phyloP scores from a whole-genome alignment of 1,140 invertebrate genomes.

The Triops cancriformis region DNA sequence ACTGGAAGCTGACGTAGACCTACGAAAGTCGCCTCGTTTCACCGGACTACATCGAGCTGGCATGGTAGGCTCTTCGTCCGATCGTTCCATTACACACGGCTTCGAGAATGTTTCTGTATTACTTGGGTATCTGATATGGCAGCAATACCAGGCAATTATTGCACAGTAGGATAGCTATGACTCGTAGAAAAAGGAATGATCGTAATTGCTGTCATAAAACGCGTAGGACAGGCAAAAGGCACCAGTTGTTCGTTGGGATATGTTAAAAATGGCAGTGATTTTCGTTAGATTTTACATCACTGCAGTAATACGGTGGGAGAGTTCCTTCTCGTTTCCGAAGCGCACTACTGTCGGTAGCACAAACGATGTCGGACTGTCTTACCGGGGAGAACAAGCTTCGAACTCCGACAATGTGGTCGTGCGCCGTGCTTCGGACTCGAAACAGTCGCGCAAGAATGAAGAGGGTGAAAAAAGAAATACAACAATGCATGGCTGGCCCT shows the following conservation, averaged over 20 bases:
- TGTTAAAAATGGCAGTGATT: not conserved
- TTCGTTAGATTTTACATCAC: not conserved
- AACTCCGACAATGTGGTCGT: not conserved
- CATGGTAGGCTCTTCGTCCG: not conserved
- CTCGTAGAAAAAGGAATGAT: not conserved
- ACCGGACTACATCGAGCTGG: not conserved
- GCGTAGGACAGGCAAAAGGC: not conserved
- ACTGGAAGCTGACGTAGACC: not conserved
- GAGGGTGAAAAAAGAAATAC: not conserved
- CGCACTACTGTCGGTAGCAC: not conserved
- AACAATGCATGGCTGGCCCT: not conserved
- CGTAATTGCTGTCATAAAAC: not conserved
- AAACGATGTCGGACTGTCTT: not conserved
- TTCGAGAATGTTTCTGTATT: too few species aligned
- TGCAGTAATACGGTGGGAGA: not conserved
- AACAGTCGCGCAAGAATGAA: not conserved
- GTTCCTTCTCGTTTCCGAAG: not conserved
- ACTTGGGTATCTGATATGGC: not conserved
- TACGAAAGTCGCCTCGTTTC: not conserved
- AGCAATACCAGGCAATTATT: not conserved
- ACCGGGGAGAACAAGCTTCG: not conserved
- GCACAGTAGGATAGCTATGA: not conserved
- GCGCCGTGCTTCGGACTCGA: not conserved
- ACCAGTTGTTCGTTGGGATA: constrained; percentile 6
- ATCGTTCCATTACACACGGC: not conserved